Evolutionary conservation across 2,113 vertebrate genomes (phyloP).

Genomic region (Gambusia holbrooki): DNA sequence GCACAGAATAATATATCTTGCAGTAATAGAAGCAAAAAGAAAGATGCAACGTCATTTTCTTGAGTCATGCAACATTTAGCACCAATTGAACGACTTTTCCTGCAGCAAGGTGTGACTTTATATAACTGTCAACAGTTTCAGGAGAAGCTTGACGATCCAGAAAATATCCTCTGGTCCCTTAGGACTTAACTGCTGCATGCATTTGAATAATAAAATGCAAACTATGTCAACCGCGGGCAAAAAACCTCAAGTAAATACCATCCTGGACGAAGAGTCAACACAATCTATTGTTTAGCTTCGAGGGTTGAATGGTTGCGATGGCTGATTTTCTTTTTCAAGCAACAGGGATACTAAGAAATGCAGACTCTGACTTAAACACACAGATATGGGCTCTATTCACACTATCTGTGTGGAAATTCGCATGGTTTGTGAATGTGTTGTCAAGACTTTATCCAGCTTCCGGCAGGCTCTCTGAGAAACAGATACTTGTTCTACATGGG

Average conservation of each 20-base stretch:
- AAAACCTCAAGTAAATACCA: background rate
- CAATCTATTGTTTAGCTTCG: background rate
- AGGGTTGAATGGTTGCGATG: background rate
- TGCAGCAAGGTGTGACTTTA: conserved; percentile 12
- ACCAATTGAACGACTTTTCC: conserved; percentile 21
- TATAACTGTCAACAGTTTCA: background rate
- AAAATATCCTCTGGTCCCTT: background rate
- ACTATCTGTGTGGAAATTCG: background rate
- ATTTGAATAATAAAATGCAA: conserved; percentile 8
- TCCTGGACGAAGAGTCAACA: background rate
- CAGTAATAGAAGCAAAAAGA: background rate
- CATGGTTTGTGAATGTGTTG: background rate
- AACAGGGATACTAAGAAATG: background rate
- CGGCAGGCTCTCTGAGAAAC: conserved; percentile 2
- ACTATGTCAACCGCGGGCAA: background rate
- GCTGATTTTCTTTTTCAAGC: background rate
- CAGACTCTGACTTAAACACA: background rate
- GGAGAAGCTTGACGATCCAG: background rate
- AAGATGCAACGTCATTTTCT: background rate
- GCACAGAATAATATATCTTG: background rate
- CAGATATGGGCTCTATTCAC: background rate
- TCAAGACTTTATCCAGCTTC: conserved; percentile 10
- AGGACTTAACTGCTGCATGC: background rate
- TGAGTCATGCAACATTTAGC: conserved; percentile 8
- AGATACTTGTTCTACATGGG: conserved; percentile 6